phyloP scores from a whole-genome alignment of 2,888 invertebrate species.

The Polietes domitor region DNA sequence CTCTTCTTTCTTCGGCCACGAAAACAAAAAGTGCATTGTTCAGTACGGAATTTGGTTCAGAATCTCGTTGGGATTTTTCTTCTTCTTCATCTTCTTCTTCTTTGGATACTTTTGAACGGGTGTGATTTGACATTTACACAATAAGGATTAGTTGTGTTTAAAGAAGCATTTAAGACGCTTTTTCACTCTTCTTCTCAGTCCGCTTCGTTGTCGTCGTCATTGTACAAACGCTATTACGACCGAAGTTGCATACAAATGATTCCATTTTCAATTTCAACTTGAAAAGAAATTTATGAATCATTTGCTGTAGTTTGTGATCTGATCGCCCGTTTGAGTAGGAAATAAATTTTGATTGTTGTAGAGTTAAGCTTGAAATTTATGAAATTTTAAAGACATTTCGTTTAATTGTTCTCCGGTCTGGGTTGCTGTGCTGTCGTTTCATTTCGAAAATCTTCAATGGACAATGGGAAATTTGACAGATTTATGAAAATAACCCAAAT shows the following conservation, averaged over 20 bases:
- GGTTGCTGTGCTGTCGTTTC: background rate
- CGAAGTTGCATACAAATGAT: conserved; percentile 38
- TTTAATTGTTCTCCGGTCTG: conserved; percentile 34
- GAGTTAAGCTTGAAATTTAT: conserved; percentile 62
- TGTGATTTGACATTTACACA: conserved; percentile 58
- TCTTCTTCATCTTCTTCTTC: conserved; percentile 9
- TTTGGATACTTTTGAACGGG: background rate
- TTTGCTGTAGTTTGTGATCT: background rate
- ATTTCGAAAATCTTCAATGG: conserved; percentile 25
- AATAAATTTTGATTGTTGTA: conserved; percentile 61
- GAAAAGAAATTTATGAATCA: conserved; percentile 55
- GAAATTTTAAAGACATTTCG: conserved; percentile 37
- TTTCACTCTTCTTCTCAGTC: background rate
- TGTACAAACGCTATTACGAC: background rate
- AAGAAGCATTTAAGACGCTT: conserved; percentile 49
- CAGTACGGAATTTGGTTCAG: background rate
- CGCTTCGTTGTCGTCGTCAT: background rate
- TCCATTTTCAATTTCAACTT: conserved; percentile 40
- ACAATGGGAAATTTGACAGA: conserved; percentile 45
- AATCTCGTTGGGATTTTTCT: conserved; percentile 4
- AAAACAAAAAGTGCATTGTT: conserved; percentile 26
- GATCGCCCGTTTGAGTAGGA: conserved; percentile 33
- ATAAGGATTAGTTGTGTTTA: conserved; percentile 63
- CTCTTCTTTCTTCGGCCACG: background rate
- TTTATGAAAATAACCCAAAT: conserved; percentile 48